Evolutionary conservation across 2,888 invertebrate genomes (phyloP).

Genomic region (Luperina nickerlii): DNA sequence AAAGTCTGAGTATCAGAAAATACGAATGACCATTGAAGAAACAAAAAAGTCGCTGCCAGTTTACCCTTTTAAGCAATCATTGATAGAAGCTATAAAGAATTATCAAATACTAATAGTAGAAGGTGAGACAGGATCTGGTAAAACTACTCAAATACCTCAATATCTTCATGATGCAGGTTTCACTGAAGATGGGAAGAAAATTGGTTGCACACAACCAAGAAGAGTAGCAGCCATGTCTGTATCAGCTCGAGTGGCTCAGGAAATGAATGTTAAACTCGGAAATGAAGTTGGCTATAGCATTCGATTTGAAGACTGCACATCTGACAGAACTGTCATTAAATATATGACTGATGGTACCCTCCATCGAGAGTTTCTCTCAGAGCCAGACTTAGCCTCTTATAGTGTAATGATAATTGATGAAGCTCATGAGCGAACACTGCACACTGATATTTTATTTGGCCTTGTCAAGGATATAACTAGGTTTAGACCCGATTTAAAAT

Average conservation of each 20-base stretch:
- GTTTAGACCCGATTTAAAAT: conserved; percentile 97
- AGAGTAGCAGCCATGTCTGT: conserved; percentile 99
- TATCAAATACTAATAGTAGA: conserved; percentile 98
- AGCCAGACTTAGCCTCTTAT: conserved; percentile 98
- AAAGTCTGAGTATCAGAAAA: conserved; percentile 92
- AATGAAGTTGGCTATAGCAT: conserved; percentile 97
- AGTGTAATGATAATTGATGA: conserved; percentile 99
- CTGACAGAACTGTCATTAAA: conserved; percentile 98
- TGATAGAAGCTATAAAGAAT: conserved; percentile 97
- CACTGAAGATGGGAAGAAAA: conserved; percentile 95
- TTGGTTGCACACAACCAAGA: conserved; percentile 99
- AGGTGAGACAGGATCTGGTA: conserved; percentile 99
- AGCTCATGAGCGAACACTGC: conserved; percentile 99
- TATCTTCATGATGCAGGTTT: conserved; percentile 98
- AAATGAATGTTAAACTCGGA: conserved; percentile 98
- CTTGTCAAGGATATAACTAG: conserved; percentile 98
- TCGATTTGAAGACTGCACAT: conserved; percentile 99
- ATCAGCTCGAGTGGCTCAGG: conserved; percentile 98
- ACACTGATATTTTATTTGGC: conserved; percentile 99
- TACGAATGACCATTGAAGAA: conserved; percentile 96
- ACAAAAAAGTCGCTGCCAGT: conserved; percentile 98
- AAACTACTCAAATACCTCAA: conserved; percentile 99
- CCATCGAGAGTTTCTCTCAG: conserved; percentile 98
- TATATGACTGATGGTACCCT: conserved; percentile 99
- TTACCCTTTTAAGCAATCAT: conserved; percentile 96